Evolutionary conservation across 1,140 invertebrate genomes (phyloP).

Genomic region (Caligus rogercresseyi): DNA sequence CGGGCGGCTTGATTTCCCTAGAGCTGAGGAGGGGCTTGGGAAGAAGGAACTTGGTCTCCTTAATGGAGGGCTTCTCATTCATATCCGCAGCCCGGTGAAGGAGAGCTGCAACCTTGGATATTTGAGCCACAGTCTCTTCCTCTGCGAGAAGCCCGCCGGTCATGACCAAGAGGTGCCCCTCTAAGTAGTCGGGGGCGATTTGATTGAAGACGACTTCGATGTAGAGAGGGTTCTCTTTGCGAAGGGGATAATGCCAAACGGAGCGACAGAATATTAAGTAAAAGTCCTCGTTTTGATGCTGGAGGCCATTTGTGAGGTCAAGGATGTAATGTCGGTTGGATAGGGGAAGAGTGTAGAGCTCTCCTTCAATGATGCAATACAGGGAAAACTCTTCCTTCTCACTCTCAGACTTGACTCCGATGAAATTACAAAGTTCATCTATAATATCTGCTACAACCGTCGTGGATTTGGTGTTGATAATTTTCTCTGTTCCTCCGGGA

Average conservation of each 20-base stretch:
- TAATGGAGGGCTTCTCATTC: conserved; percentile 57
- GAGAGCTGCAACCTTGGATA: conserved; percentile 68
- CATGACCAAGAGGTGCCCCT: conserved; percentile 72
- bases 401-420: conserved; percentile 18
- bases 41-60: conserved; percentile 72
- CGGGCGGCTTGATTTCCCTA: conserved; percentile 60
- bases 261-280: conserved; percentile 86
- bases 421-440: conserved; percentile 19
- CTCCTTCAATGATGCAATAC: conserved; percentile 88
- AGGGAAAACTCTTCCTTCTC: conserved; percentile 72
- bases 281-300: conserved; percentile 33
- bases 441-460: conserved; percentile 48
- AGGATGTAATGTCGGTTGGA: conserved; percentile 90
- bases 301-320: conserved; percentile 62
- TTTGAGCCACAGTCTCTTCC: conserved; percentile 57
- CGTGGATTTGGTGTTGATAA: conserved; percentile 79
- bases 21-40: conserved; percentile 70
- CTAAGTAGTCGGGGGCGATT: conserved; percentile 86
- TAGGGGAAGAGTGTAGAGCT: conserved; percentile 83
- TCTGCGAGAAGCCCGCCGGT: conserved; percentile 54
- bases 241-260: conserved; percentile 91
- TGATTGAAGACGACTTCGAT: conserved; percentile 93
- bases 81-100: conserved; percentile 76
- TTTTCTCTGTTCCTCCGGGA: conserved; percentile 75
- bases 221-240: conserved; percentile 70